Evolutionary conservation across 2,888 invertebrate species (phyloP).

Genomic region (Hirtodrosophila trivittata): DNA sequence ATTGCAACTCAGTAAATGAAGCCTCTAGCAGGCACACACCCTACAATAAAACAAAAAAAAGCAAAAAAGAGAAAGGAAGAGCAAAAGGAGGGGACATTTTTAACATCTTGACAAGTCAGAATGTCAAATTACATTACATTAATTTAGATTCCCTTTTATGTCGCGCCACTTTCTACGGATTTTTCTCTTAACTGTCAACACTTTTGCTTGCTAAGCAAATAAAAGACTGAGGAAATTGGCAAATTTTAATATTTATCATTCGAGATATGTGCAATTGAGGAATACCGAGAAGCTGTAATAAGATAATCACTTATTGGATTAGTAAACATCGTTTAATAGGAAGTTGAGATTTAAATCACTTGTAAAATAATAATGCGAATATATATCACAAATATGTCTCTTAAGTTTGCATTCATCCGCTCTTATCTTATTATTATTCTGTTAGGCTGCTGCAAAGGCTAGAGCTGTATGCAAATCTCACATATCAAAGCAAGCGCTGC

Average conservation of each 20-base stretch:
- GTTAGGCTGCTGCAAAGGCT: no score
- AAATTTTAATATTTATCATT: slow-evolving; percentile 11
- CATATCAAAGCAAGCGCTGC: no score
- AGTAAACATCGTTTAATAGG: no score
- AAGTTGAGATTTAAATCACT: no score
- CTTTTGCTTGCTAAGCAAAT: slow-evolving; percentile 25
- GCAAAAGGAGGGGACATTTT: slow-evolving; percentile 14
- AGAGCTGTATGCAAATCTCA: no score
- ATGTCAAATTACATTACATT: slow-evolving; percentile 72
- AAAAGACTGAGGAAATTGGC: slow-evolving; percentile 8
- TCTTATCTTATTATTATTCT: no score
- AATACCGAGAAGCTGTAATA: neutral
- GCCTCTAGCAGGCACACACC: slow-evolving; percentile 17
- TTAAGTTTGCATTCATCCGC: no score
- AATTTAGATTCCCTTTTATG: slow-evolving; percentile 59
- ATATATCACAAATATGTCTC: no score
- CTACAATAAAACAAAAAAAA: slow-evolving; percentile 30
- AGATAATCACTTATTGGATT: no score
- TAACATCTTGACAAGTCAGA: slow-evolving; percentile 62
- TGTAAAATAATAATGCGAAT: no score
- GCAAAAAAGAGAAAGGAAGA: slow-evolving; percentile 20
- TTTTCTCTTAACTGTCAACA: slow-evolving; percentile 46
- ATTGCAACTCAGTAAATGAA: slow-evolving; percentile 54
- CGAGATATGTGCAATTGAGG: neutral
- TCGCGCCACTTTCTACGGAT: slow-evolving; percentile 20